Conservation (phyloP, 1,140 invertebrate species). For the Belonocnema kinseyi region DNA sequence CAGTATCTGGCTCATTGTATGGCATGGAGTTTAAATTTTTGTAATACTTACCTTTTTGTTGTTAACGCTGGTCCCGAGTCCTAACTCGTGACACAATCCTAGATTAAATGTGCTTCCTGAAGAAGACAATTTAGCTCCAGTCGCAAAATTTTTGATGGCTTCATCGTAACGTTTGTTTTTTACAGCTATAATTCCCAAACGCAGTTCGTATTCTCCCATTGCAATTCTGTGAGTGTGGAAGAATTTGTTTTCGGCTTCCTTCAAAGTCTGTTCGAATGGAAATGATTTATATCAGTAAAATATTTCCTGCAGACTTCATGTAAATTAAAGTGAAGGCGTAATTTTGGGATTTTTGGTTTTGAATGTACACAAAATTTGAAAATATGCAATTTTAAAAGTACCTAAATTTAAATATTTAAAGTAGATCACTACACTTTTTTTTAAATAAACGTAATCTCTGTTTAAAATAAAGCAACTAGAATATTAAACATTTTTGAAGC, state of each 20-base stretch:
- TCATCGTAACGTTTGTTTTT: conserved; percentile 64
- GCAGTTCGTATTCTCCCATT: conserved; percentile 69
- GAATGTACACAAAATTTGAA: neutral
- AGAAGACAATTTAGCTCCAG: conserved; percentile 76
- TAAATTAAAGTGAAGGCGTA: conserved; percentile 9
- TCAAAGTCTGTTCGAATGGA: conserved; percentile 53
- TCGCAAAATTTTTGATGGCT: conserved; percentile 72
- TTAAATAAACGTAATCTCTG: too few species aligned
- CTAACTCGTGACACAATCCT: conserved; percentile 79
- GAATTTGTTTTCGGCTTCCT: conserved; percentile 60
- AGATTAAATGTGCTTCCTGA: conserved; percentile 79
- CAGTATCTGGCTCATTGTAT: too few species aligned
- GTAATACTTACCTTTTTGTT: conserved; percentile 74
- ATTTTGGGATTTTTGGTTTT: neutral
- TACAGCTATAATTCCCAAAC: conserved; percentile 66
- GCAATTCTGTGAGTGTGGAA: conserved; percentile 54
- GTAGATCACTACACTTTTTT: neutral
- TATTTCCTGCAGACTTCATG: neutral
- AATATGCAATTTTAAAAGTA: neutral
- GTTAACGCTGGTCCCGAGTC: conserved; percentile 78
- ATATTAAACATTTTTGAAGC: too few species aligned
- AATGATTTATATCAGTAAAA: conserved; percentile 24
- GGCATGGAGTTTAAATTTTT: too few species aligned
- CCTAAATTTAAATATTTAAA: conserved; percentile 18
- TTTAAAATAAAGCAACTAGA: too few species aligned